Base-by-base conservation (phyloP, 1,140 invertebrate species). In the Drusus annulatus region DNA sequence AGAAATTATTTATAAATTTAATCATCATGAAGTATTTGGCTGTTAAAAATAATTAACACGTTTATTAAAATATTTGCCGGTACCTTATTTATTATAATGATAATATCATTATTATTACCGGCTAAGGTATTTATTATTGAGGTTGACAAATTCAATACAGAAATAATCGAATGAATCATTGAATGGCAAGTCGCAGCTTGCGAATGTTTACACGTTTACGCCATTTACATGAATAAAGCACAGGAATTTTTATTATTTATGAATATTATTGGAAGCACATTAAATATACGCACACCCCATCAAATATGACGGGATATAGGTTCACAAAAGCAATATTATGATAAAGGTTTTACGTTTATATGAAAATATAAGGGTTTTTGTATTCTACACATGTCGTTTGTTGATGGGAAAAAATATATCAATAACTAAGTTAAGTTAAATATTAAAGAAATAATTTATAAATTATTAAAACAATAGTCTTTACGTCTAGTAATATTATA, bases 231-330 rank as follows among this genome's bases (percentile, higher is more conserved):
- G 56, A 60, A 60, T 60, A 60, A 17, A 60, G 16, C 56, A 23
- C 56, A 60, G 17, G 17, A 17, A 60, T 60, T 68, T 36, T 17
- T 52, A 71, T 71, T 71, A 71, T 71, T 52, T 7, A 45, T 45
- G 36, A 45, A 60, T 36, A n/a, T 17, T 71, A 17, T 71, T 71
- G 68, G 45, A 71, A 71, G 68, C 68, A 71, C 68, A 52, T 25
- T 71, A 28, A 17, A 36, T 65, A 60, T 60, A 60, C n/a, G 23
- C 19, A 65, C 28, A 52, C 19, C 68, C 68, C 50, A 3, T 71
- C 68, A 71, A 3, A 51, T 15, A 51, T 16, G 36, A 71, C 54
- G 50, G 68, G 45, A 16, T 52, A 21, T 17, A 52, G 45, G 68
- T 16, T 25, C 3, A 71, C 68, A 71, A 52, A 71, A 71, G 68